phyloP scores from a whole-genome alignment of 2,888 invertebrate species.

The Papilio elwesi region DNA sequence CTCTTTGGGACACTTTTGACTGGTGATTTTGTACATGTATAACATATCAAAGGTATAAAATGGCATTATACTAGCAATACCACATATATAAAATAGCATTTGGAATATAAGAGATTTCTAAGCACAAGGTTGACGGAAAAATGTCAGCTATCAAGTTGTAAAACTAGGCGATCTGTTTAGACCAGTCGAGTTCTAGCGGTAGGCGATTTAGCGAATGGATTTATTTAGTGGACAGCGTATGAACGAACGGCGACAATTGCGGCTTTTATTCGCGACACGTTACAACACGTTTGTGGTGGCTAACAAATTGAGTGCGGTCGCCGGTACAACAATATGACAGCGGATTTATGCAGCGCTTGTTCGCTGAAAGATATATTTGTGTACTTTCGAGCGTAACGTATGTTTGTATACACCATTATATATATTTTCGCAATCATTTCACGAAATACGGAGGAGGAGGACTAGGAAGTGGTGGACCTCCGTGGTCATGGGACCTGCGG shows the following conservation, averaged over 20 bases:
- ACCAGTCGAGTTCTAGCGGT: not conserved
- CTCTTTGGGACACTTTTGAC: too few relatives aligned
- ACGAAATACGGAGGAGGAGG: too few relatives aligned
- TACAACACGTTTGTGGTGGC: constrained; percentile 25
- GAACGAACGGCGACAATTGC: constrained; percentile 21
- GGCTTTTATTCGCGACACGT: constrained; percentile 27
- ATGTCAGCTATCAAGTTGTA: not conserved
- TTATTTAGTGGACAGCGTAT: constrained; percentile 10
- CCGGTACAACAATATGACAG: constrained; percentile 12
- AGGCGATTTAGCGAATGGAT: not conserved
- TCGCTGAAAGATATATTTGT: constrained; percentile 13
- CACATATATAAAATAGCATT: too few relatives aligned
- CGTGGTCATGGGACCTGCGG: too few relatives aligned
- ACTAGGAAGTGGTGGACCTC: too few relatives aligned
- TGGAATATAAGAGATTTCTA: too few relatives aligned
- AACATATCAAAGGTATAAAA: too few relatives aligned
- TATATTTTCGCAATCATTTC: too few relatives aligned
- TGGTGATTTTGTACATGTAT: too few relatives aligned
- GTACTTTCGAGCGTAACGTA: not conserved
- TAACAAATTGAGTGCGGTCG: constrained; percentile 23
- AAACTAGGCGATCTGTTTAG: not conserved
- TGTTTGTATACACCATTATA: not conserved
- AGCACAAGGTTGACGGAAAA: not conserved
- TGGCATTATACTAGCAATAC: too few relatives aligned
- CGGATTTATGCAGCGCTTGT: constrained; percentile 14